A percentile compares a stretch with the other conserved stretches of the same genome.
phyloP scores from a whole-genome alignment of 1,140 invertebrate species.

The Cyclargus thomasi region DNA sequence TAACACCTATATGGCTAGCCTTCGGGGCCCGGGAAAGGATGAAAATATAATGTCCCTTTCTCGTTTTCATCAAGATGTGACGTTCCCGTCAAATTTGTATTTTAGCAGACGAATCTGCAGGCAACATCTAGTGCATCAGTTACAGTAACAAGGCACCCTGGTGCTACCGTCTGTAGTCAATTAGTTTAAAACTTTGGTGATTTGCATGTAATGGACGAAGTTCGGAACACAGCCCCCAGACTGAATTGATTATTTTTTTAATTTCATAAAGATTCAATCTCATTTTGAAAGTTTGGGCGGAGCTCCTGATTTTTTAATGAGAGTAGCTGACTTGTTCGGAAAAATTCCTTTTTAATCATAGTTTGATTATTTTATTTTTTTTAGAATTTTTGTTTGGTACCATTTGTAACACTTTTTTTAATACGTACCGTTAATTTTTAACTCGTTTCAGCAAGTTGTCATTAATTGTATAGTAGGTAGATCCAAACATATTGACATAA shows the following conservation, averaged over 20 bases:
- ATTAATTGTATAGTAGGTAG: too few species aligned
- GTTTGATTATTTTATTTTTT: neutral
- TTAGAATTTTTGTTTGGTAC: neutral
- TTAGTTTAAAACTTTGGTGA: constrained; percentile 48
- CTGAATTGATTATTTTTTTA: constrained; percentile 26
- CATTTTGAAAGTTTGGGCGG: constrained; percentile 12
- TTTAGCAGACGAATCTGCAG: too few species aligned
- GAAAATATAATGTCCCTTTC: too few species aligned
- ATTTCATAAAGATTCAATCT: constrained; percentile 22
- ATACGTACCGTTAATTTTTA: too few species aligned
- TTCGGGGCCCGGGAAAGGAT: too few species aligned
- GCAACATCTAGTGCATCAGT: too few species aligned
- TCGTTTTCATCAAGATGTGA: too few species aligned
- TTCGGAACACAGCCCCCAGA: constrained; percentile 27
- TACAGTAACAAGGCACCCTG: constrained; percentile 17
- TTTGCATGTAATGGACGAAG: constrained; percentile 57
- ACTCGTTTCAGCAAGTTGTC: too few species aligned
- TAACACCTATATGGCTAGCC: too few species aligned
- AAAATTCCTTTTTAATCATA: neutral
- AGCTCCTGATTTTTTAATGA: constrained; percentile 8
- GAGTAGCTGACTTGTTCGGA: neutral
- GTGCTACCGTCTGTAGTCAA: constrained; percentile 32
- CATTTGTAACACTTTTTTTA: too few species aligned
- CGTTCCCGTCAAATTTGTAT: too few species aligned
- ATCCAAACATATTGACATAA: too few species aligned